Conservation (phyloP, 2,888 invertebrate species). For the Acronicta alni region DNA sequence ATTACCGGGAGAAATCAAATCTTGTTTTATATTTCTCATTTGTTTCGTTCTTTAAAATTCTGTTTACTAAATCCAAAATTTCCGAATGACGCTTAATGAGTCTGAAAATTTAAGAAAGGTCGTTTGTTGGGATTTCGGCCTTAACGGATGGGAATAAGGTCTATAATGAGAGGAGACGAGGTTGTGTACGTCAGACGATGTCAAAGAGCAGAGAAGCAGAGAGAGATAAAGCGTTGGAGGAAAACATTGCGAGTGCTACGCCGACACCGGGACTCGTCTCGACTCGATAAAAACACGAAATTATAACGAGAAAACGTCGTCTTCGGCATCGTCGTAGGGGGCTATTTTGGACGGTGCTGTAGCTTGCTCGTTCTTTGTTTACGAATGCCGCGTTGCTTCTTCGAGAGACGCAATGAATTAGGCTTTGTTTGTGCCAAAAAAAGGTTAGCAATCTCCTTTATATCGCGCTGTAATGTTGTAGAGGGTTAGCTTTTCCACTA, state of each 20-base stretch:
- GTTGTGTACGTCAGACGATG: constrained; percentile 80
- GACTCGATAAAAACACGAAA: constrained; percentile 68
- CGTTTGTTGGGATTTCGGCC: constrained; percentile 61
- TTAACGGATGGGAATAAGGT: constrained; percentile 69
- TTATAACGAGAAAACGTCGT: constrained; percentile 62
- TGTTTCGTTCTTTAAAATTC: constrained; percentile 71
- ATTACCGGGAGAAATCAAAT: constrained; percentile 48
- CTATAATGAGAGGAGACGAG: constrained; percentile 62
- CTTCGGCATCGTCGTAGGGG: constrained; percentile 60
- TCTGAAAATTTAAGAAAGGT: constrained; percentile 75
- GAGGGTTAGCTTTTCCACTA: constrained; percentile 50
- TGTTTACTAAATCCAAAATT: constrained; percentile 84
- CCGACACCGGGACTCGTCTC: constrained; percentile 53
- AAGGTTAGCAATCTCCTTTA: constrained; percentile 50
- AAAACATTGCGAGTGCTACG: constrained; percentile 75
- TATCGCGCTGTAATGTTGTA: constrained; percentile 45
- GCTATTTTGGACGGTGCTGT: constrained; percentile 57
- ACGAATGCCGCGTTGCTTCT: constrained; percentile 44
- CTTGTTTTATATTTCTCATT: constrained; percentile 65
- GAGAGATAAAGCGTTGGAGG: constrained; percentile 83
- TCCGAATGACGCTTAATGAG: constrained; percentile 83
- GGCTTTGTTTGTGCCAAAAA: constrained; percentile 56
- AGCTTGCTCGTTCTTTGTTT: constrained; percentile 61
- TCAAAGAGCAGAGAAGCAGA: constrained; percentile 84
- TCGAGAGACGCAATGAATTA: constrained; percentile 61